Conservation (phyloP, 2,113 vertebrate genomes). For the Holacanthus passer region DNA sequence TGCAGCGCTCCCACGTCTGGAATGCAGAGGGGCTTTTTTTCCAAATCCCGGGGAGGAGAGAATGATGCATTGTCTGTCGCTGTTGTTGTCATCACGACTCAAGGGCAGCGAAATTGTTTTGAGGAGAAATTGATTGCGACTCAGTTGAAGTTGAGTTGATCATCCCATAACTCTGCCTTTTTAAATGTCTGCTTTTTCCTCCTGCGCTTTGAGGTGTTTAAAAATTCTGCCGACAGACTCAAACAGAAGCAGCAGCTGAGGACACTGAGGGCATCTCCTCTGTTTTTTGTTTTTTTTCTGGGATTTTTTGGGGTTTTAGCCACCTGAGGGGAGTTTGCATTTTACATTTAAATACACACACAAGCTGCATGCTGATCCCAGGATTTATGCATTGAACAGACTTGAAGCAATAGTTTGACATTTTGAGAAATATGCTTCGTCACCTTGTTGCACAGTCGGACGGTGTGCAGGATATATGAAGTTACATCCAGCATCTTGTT, state of each 20-base stretch:
- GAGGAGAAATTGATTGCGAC: slow-evolving; percentile 9
- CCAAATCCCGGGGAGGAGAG: slow-evolving; percentile 41
- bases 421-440: not conserved
- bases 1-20: slow-evolving; percentile 61
- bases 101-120: slow-evolving; percentile 19
- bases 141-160: not conserved
- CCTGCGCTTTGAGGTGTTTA: not conserved
- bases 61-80: slow-evolving; percentile 30
- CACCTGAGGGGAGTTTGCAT: not conserved
- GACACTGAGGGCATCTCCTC: not conserved
- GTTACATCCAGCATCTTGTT: not conserved
- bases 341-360: not conserved
- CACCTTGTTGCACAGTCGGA: not conserved
- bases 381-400: not conserved
- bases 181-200: slow-evolving; percentile 3
- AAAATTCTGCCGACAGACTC: not conserved
- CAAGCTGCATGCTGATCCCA: not conserved
- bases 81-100: slow-evolving; percentile 23
- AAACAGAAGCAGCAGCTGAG: not conserved
- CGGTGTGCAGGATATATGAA: not conserved
- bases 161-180: not conserved
- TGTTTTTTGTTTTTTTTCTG: not conserved
- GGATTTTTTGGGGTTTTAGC: too few relatives aligned
- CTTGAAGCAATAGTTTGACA: not conserved
- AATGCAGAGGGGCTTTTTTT: slow-evolving; percentile 56